Evolutionary conservation across 2,797 vertebrate species (phyloP).

Genomic region (Chromis chromis): DNA sequence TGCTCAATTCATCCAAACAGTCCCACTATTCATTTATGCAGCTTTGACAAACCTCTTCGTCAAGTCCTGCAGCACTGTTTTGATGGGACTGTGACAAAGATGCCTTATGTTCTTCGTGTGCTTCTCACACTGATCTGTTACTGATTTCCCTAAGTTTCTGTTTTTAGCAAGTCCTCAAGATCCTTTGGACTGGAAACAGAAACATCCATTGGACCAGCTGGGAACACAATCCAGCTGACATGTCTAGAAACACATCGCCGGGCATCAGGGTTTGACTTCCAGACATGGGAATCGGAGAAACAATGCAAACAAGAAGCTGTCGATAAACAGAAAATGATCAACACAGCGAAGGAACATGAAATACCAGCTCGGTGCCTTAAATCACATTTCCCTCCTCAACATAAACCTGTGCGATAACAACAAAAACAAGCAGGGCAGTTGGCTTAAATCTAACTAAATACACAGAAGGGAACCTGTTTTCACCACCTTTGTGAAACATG

Average conservation of each 20-base stretch:
- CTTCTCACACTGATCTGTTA: constrained; percentile 48
- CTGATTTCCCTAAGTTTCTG: constrained; percentile 42
- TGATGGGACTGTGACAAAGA: constrained; percentile 40
- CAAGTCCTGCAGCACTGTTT: constrained; percentile 24
- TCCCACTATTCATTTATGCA: constrained; percentile 35
- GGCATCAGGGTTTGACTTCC: constrained; percentile 62
- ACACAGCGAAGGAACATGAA: constrained; percentile 63
- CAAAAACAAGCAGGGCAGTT: constrained; percentile 65
- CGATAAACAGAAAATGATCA: constrained; percentile 51
- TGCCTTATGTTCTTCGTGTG: constrained; percentile 43
- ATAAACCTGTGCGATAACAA: constrained; percentile 66
- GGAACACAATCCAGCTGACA: constrained; percentile 46
- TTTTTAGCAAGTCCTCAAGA: constrained; percentile 62
- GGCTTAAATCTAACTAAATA: constrained; percentile 67
- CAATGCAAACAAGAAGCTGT: constrained; percentile 66
- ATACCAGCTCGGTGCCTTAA: constrained; percentile 63
- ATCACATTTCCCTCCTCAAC: constrained; percentile 55
- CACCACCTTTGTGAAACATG: constrained; percentile 69
- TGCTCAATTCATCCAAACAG: constrained; percentile 36
- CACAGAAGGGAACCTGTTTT: constrained; percentile 63
- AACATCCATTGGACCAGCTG: constrained; percentile 50
- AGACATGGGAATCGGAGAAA: constrained; percentile 72
- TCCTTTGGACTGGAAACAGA: constrained; percentile 46
- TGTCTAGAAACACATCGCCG: constrained; percentile 51
- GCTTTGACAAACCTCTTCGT: constrained; percentile 21